Base-by-base conservation (phyloP, 1,140 invertebrate species). In the Rhagoletis zephyria region DNA sequence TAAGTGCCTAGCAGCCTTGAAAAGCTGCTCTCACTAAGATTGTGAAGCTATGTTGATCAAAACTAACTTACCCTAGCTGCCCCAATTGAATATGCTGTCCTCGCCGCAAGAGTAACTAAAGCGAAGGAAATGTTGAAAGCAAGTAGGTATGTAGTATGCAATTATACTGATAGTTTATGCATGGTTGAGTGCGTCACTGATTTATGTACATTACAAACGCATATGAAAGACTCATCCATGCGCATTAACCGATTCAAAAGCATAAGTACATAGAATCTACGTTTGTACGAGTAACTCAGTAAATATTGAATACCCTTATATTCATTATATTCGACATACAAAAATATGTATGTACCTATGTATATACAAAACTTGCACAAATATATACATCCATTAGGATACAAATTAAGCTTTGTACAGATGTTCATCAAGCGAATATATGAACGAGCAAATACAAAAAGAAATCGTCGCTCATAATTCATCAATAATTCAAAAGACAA, bases 401-500 rank as follows among this genome's bases (percentile, higher is more conserved):
- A 81, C 48, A 81, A 81, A 81, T 81, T 56, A 56, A 56, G 56
- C 74, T 81, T 81, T 56, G 51, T 56, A 14, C 6, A 81, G 56
- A 81, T 81, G 60, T 51, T 30, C 30, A 14, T 40, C 45, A 30
- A 30, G 30, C 81, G 59, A 42, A 16, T 4, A 14, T 7, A 56
- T 4, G 7, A 85, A 59, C 48, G n/a, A 85, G 30, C 56, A 51
- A 30, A 19, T 4, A 12, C 67, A n/a, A 30, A 30, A 30, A 30
- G 30, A 30, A 48, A 74, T 48, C 74, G 56, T 56, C 45, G 48
- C 30, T 81, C 74, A 81, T 86, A n/a, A 86, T 56, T 81, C 74
- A 81, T 86, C 63, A 86, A 86, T 86, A 86, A 86, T 86, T 86
- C 85, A 86, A 63, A 86, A 65, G 85, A 86, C 85, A 86, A 60